Evolutionary conservation across 2,113 vertebrate species (phyloP), one percentile per base, ranked within the genome.

Genomic region (Gorsachius goisagi): DNA sequence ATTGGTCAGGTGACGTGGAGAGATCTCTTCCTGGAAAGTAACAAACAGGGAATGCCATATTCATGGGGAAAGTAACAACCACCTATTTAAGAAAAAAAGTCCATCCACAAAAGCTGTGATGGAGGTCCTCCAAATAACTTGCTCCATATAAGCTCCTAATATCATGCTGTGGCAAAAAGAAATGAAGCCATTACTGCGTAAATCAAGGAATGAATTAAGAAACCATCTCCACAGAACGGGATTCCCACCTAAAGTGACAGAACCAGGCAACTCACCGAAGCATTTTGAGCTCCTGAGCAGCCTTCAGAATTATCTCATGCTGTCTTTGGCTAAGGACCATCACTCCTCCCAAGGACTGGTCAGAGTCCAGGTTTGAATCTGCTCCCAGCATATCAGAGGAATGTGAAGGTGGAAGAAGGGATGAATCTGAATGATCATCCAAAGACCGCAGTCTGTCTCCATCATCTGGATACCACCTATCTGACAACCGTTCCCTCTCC

Each of bases 271-370:
- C 97, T 98, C 98, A 99, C 99, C 99, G 98, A 95, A 99, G 99
- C 98, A 99, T 98, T 98, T 99, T 99, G 82, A 99, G 98, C 94
- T 99, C 99, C 96, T 99, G 99, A 62, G 99, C 99, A 97, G 99
- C 99, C 98, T 99, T 99, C 96, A 99, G 97, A 97, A 99, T 99
- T 95, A 99, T 99, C 97, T 99, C 99, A 92, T 99, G 99, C 87
- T 99, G 99, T 93, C 99, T 99, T 91, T 99, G 99, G 95, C 99
- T 99, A 87, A 99, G 98, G n/a, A 99, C 99, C 96, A 99, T 99
- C 71, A 99, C 98, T 90, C 98, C 97, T 94, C 98, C 98, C 95
- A 98, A 85, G 50, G 98, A 95, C 73, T 97, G 96, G 30, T 98
- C 96, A 78, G 97, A 96, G 82, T 99, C 98, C 92, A 97, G 85